Conservation (phyloP, 1,140 invertebrate genomes). For the Magallana ariakensis region DNA sequence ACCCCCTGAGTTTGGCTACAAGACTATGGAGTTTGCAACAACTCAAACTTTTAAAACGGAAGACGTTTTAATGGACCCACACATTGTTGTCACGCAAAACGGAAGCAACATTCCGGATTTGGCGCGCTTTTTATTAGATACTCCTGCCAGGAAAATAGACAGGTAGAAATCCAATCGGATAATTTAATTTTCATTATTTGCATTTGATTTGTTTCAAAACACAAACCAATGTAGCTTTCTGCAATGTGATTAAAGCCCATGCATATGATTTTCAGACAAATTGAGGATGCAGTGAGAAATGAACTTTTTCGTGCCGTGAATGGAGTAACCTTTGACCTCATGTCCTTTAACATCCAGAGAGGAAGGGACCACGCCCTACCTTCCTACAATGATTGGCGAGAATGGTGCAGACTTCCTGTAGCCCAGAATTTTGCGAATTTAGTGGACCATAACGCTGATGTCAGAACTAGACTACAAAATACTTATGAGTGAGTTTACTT, state of each 20-base stretch:
- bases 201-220: background rate
- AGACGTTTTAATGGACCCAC: background rate
- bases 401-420: conserved; percentile 56
- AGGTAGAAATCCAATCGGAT: background rate
- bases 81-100: background rate
- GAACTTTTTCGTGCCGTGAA: conserved; percentile 8
- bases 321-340: conserved; percentile 83
- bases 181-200: background rate
- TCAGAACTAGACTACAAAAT: background rate
- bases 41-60: background rate
- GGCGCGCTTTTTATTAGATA: background rate
- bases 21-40: background rate
- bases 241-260: background rate
- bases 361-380: conserved; percentile 93
- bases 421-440: background rate
- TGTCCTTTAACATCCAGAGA: conserved; percentile 91
- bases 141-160: background rate
- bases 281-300: conserved; percentile 44
- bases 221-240: background rate
- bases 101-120: background rate
- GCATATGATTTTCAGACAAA: conserved; percentile 15
- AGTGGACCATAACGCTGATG: background rate
- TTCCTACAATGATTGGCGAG: conserved; percentile 83
- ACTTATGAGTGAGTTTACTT: background rate
- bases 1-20: background rate